phyloP scores from a whole-genome alignment of 2,888 invertebrate genomes.

The Graphium colonna region DNA sequence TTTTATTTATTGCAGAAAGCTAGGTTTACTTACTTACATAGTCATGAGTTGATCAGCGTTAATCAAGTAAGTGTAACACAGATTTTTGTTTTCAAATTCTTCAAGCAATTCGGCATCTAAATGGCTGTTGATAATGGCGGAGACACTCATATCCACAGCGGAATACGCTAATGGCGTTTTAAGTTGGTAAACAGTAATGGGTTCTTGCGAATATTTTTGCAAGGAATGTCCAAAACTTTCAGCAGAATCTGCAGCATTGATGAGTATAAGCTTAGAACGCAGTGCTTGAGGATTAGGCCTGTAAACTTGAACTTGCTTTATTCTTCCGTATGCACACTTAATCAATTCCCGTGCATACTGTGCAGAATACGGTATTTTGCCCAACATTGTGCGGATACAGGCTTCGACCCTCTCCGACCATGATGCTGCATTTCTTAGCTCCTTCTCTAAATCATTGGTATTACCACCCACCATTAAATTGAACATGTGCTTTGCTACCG shows the following conservation, averaged over 20 bases:
- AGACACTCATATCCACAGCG: not conserved
- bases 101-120: not conserved
- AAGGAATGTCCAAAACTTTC: not conserved
- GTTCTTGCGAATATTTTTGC: not conserved
- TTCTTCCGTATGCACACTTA: not conserved
- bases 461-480: not conserved
- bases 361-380: not conserved
- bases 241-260: too few relatives aligned
- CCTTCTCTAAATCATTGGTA: not conserved
- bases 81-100: too few relatives aligned
- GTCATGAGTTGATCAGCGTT: not conserved
- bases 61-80: not conserved
- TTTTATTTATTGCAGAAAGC: too few relatives aligned
- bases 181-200: not conserved
- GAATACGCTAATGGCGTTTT: not conserved
- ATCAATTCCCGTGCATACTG: not conserved
- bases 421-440: not conserved
- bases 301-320: not conserved
- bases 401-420: not conserved
- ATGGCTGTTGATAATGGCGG: not conserved
- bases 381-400: not conserved
- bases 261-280: too few relatives aligned
- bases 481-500: not conserved
- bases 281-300: not conserved
- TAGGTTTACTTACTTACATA: not conserved